Evolutionary conservation across 2,113 vertebrate genomes (phyloP).

Genomic region (Blennius ocellaris): DNA sequence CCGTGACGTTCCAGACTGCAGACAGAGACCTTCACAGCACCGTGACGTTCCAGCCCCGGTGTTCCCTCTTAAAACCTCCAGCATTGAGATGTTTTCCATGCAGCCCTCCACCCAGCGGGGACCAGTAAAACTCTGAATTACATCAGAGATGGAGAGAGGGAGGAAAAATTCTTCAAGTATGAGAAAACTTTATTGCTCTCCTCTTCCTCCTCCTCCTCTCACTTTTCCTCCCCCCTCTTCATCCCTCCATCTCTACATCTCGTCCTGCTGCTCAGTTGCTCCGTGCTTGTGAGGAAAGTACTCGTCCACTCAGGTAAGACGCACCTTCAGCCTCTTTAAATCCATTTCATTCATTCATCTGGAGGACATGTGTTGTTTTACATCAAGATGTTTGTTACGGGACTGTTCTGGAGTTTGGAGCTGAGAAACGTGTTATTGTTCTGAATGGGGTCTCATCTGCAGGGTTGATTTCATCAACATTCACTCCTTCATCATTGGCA

Average conservation of each 20-base stretch:
- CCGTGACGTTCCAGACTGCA: neutral
- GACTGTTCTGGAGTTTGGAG: too few relatives aligned
- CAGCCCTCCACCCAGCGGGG: slow-evolving; percentile 71
- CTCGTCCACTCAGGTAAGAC: too few relatives aligned
- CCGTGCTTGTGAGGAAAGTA: too few relatives aligned
- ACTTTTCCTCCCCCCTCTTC: slow-evolving; percentile 16
- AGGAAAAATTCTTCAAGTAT: slow-evolving; percentile 83
- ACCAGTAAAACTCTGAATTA: slow-evolving; percentile 74
- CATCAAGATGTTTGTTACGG: too few relatives aligned
- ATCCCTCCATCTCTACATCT: slow-evolving; percentile 23
- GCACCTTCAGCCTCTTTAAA: too few relatives aligned
- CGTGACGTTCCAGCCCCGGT: neutral
- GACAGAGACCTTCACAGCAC: slow-evolving; percentile 54
- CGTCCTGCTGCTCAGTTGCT: too few relatives aligned
- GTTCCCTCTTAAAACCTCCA: slow-evolving; percentile 31
- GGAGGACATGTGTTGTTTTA: too few relatives aligned
- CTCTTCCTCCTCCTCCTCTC: slow-evolving; percentile 41
- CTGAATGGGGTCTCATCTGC: too few relatives aligned
- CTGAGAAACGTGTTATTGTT: too few relatives aligned
- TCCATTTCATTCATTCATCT: too few relatives aligned
- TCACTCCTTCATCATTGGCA: too few relatives aligned
- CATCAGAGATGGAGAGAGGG: slow-evolving; percentile 75
- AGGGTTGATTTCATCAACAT: too few relatives aligned
- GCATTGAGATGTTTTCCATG: slow-evolving; percentile 81
- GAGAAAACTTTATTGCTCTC: slow-evolving; percentile 78